Evolutionary conservation across 2,797 vertebrate genomes (phyloP).

Genomic region (Otolemur crassicaudatus): DNA sequence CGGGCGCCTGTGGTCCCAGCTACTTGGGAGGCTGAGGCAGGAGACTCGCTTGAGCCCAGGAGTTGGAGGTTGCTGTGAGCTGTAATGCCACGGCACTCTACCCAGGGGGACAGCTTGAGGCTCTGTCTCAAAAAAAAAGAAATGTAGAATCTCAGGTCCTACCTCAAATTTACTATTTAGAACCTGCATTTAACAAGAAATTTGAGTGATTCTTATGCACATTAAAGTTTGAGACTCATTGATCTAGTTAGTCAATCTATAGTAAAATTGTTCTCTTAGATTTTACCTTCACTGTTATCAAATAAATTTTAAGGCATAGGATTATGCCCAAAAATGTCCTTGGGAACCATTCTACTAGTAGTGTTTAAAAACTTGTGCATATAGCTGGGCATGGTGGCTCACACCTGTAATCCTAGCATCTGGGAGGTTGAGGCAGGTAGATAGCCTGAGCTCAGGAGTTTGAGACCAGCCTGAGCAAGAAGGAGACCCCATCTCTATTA

Average conservation of each 20-base stretch:
- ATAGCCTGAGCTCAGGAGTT: too few species aligned
- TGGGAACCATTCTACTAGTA: constrained; percentile 15
- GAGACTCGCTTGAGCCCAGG: too few species aligned
- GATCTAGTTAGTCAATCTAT: constrained; percentile 32
- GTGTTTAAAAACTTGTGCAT: constrained; percentile 48
- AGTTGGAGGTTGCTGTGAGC: too few species aligned
- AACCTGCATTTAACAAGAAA: constrained; percentile 62
- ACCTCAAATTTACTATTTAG: background rate
- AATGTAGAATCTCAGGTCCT: constrained; percentile 2
- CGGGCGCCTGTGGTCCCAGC: too few species aligned
- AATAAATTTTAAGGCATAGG: constrained; percentile 24
- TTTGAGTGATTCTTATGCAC: background rate
- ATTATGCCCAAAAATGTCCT: background rate
- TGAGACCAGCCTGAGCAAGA: too few species aligned
- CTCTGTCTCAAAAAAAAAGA: background rate
- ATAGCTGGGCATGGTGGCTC: background rate
- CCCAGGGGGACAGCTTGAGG: too few species aligned
- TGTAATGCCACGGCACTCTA: too few species aligned
- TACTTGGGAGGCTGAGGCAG: too few species aligned
- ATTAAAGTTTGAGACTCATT: constrained; percentile 46
- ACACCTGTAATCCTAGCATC: too few species aligned
- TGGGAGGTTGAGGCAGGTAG: too few species aligned
- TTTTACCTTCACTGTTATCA: constrained; percentile 31
- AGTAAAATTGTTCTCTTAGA: constrained; percentile 46
- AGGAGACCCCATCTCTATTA: too few species aligned